Evolutionary conservation across 2,888 invertebrate species (phyloP), one percentile per base, ranked within the genome.

Genomic region (Mythimna albipuncta): DNA sequence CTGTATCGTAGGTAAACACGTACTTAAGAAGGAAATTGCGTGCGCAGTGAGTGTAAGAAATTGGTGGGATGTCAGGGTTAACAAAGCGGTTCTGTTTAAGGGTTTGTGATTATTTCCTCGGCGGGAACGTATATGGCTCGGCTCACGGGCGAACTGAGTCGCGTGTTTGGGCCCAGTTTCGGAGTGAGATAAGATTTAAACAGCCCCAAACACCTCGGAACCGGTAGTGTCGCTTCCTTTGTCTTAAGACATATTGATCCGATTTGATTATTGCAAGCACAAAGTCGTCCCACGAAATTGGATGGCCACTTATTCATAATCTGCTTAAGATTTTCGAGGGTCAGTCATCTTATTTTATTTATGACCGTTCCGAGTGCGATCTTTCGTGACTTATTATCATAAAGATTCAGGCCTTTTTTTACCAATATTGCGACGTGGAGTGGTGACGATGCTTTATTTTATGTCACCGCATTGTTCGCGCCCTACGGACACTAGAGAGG

Each of bases 271-370:
- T 87, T 88, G 82, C 76, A 75, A 79, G 76, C 71, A 82, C 77
- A 85, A 87, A 81, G 61, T 64, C 58, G 54, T 82, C 77, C 70
- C 68, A 75, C 72, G 74, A 85, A 86, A 89, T 88, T 86, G 83
- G 85, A 88, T 82, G 64, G 82, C 86, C 85, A 85, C 85, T 87
- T 91, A 89, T 90, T 91, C 89, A 89, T 91, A 91, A 91, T 89
- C 89, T 85, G 83, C 88, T 87, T 89, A 89, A 84, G 88, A 87
- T 87, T 89, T 88, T 84, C 77, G 82, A 87, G 87, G 89, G 88
- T 88, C 89, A 88, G 87, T 85, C 84, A 82, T 88, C 84, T 86
- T 88, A 88, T 90, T 89, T 87, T 91, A 90, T 91, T 89, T 91
- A 90, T 89, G 88, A 86, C 79, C 75, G 76, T 81, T 74, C 77